Evolutionary conservation across 1,140 invertebrate genomes (phyloP), one percentile per base, ranked within the genome.

Genomic region (Liolophura sinensis): DNA sequence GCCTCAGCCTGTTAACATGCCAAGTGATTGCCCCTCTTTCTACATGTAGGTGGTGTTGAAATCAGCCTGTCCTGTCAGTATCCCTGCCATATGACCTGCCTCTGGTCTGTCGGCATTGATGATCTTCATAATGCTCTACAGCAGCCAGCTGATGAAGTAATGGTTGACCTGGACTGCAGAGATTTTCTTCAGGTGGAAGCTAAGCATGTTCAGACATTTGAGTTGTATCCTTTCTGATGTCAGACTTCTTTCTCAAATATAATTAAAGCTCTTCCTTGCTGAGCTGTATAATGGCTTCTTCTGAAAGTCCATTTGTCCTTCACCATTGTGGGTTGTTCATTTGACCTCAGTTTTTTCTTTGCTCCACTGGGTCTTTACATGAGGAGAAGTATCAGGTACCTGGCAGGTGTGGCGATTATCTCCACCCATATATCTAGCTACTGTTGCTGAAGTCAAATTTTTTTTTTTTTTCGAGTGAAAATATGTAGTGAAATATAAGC

Each of bases 141-240:
- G 14, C 40, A 40, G 31, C 31, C 31, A 40, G 31, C 31, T 57
- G 20, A 57, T 5, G 22, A 57, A 57, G 18, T 57, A 11, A 7
- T 57, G 18, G 20, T 15, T 57, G 20, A 24, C 40, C 25, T 57
- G 12, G 55, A 40, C n/a, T 57, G 55, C 55, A 57, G 55, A 57
- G n/a, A 57, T 20, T 20, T 57, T 57, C 40, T 57, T 57, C 55
- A 57, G 55, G 15, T 40, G 40, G 25, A 31, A 20, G 22, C 55
- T 20, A 22, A 57, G 18, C 40, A 57, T 57, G 55, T 31, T 31
- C 25, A 57, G 16, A 20, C 40, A 12, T 25, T 40, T n/a, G 55
- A 25, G 15, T 18, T 57, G 40, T 40, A 31, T 57, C 40, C 25
- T 57, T 25, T 16, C 25, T 22, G 18, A 57, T 57, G 16, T 15